phyloP scores from a whole-genome alignment of 2,888 invertebrate genomes.

The Amiota mariae region DNA sequence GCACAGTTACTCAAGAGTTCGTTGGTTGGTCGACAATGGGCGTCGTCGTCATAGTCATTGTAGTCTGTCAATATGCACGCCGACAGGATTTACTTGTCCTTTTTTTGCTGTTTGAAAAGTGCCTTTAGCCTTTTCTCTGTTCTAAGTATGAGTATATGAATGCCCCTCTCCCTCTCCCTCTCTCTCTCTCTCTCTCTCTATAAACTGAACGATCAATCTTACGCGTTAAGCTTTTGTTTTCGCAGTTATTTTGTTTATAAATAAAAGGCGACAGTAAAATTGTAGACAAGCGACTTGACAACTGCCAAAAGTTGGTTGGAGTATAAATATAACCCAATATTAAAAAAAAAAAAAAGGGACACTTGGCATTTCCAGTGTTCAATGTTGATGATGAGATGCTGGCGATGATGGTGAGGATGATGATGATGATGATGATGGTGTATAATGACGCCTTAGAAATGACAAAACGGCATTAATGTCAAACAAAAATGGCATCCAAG shows the following conservation, averaged over 20 bases:
- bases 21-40: not conserved
- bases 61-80: constrained; percentile 32
- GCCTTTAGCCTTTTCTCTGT: constrained; percentile 8
- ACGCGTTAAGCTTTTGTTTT: constrained; percentile 67
- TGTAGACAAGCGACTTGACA: constrained; percentile 20
- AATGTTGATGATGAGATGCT: constrained; percentile 1
- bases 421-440: not conserved
- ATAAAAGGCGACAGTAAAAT: constrained; percentile 34
- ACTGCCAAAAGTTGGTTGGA: not conserved
- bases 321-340: not conserved
- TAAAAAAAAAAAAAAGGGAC: constrained; percentile 18
- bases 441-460: constrained; percentile 59
- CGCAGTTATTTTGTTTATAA: constrained; percentile 60
- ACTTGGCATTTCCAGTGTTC: not conserved
- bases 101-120: not conserved
- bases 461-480: constrained; percentile 40
- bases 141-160: too few species aligned
- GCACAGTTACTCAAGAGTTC: not conserved
- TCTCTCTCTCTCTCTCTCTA: constrained; percentile 8
- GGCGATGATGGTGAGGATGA: not conserved
- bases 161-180: not conserved
- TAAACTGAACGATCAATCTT: constrained; percentile 65
- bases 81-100: constrained; percentile 36
- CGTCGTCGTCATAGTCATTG: too few species aligned
- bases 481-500: constrained; percentile 9